Evolutionary conservation across 2,888 invertebrate genomes (phyloP), one percentile per base, ranked within the genome.

Genomic region (Meiosimyza platycephala): DNA sequence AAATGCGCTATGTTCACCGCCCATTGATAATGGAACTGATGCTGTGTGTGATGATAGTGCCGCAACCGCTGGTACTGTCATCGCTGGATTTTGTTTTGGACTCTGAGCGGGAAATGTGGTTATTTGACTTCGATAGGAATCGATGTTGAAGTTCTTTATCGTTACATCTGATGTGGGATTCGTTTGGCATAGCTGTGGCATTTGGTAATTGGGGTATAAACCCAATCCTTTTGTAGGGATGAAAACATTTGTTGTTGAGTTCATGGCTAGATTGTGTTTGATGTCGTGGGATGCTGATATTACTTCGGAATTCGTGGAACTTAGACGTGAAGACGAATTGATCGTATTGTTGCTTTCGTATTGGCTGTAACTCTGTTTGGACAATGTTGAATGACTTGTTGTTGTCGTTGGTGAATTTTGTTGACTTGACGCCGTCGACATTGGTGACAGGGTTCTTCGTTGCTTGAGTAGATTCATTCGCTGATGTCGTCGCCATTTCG

Each of bases 401-500:
- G 77, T 64, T 62, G 73, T 65, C 75, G 76, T 65, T 47, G 77
- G 66, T 62, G 73, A 18, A 57, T 47, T 2, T 52, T 71, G 52
- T 48, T 74, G 73, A 33, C 54, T 55, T 7, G 59, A 83, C 90
- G 90, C 76, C 89, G 90, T 76, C 89, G 89, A 87, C 76, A 84
- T 79, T 79, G 89, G 85, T 88, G 89, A 87, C 88, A 90, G 89
- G 87, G 92, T 90, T 89, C 91, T 89, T 90, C 93, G 91, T 85
- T 94, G 93, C 89, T 95, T 95, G 89, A 95, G 91, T 84, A 95
- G 92, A 89, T 94, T 95, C 95, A 96, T 95, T 88, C 96, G 94
- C 89, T 97, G 96, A 89, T 97, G 96, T 86, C 97, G 94, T 89
- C 97, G 93, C 96, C 96, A 97, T 92, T 97, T 97, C 90, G 97